phyloP scores from a whole-genome alignment of 2,888 invertebrate genomes.

The Hymenopus coronatus region DNA sequence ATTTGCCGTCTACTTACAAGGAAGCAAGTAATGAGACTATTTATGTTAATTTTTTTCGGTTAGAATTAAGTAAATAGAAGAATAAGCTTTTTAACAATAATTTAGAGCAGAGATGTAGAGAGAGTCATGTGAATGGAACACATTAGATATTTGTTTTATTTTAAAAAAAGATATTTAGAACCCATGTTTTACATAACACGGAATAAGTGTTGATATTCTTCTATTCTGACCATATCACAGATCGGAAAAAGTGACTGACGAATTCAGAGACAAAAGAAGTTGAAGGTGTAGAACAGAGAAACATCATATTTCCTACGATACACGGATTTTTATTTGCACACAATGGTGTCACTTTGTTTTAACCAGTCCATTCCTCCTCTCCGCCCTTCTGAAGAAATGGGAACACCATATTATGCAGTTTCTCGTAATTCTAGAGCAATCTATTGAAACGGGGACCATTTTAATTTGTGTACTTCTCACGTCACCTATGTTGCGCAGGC shows the following conservation, averaged over 20 bases:
- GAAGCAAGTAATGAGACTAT: too few species aligned
- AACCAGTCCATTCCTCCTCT: neutral
- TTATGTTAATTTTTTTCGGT: too few species aligned
- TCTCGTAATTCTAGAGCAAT: neutral
- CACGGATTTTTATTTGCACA: neutral
- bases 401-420: neutral
- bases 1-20: too few species aligned
- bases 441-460: neutral
- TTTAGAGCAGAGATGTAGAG: too few species aligned
- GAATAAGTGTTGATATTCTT: too few species aligned
- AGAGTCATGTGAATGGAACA: too few species aligned
- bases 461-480: neutral
- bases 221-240: neutral
- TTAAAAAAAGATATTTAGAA: too few species aligned
- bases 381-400: neutral
- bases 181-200: too few species aligned
- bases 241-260: neutral
- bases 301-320: neutral
- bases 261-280: neutral
- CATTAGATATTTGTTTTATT: too few species aligned
- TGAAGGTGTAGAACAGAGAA: neutral
- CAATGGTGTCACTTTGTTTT: neutral
- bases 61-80: too few species aligned
- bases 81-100: too few species aligned
- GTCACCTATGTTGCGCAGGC: neutral